Base-by-base conservation (phyloP, 1,140 invertebrate species). In the Frieseomelitta varia region DNA sequence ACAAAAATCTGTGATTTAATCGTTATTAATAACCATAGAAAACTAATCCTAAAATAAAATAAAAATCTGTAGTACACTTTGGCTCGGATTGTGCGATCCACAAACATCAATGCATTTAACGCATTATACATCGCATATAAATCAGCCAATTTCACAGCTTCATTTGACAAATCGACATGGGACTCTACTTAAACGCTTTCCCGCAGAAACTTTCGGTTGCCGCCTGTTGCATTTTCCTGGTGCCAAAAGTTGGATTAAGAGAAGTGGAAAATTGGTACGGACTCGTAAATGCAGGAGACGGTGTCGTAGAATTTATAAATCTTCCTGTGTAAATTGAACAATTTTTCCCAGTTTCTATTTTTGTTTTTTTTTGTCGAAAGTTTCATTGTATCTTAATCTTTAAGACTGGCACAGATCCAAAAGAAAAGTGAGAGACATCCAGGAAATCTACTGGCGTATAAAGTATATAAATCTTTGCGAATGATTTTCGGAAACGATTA, bases 241-340 rank as follows among this genome's bases (percentile, higher is more conserved):
- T 6, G 14, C 0, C 68, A n/a, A 0, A 47, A 39, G 2, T 8
- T 4, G 24, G 0, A 0, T 47, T 34, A 19, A 3, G 53, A 34
- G 14, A 24, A 4, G 19, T 30, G 27, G 6, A 67, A 30, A 67
- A 30, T 10, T 34, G 4, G 0, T 17, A 27, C 14, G 12, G 21
- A 61, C 11, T 12, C 12, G 24, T 24, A 61, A 61, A 61, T 61
- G 0, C 14, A n/a, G 24, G 24, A 61, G 19, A 61, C 12, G 4
- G 11, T 24, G 11, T 12, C 34, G 19, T 1, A 24, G 24, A 12
- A 58, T 11, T 58, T 58, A 4, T 12, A 27, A 12, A 63, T 1
- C n/a, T 6, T 65, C n/a, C 0, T 2, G 39, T 39, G 39, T 39
- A 6, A 39, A 39, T 39, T 39, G 39, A 39, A 39, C 39, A 39